phyloP scores from a whole-genome alignment of 2,113 vertebrate genomes.

The Grallaria varia region DNA sequence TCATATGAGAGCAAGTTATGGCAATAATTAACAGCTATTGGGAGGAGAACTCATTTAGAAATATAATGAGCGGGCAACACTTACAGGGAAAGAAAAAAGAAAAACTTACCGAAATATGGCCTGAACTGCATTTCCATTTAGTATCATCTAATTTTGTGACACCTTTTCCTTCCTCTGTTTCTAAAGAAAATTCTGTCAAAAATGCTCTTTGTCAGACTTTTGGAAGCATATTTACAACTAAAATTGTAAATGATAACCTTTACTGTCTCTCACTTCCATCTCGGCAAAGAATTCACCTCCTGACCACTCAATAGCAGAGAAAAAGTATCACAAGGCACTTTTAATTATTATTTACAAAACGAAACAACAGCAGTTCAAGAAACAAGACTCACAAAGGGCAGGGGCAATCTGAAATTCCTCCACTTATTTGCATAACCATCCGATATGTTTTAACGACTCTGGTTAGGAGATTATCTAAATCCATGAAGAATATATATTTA shows the following conservation, averaged over 20 bases:
- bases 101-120: not conserved
- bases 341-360: not conserved
- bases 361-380: not conserved
- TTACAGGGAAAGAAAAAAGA: not conserved
- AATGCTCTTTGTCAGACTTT: not conserved
- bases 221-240: not conserved
- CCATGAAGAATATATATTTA: slow-evolving; percentile 38
- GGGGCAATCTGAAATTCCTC: not conserved
- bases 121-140: not conserved
- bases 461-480: slow-evolving; percentile 25
- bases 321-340: not conserved
- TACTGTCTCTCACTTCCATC: not conserved
- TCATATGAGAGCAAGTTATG: not conserved
- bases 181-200: not conserved
- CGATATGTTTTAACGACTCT: not conserved
- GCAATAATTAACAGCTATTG: not conserved
- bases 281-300: not conserved
- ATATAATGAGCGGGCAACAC: not conserved
- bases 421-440: not conserved
- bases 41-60: slow-evolving; percentile 5
- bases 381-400: not conserved
- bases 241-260: not conserved
- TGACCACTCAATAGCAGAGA: not conserved
- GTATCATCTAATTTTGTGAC: not conserved
- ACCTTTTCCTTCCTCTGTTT: not conserved